Base-by-base conservation (phyloP, 2,888 invertebrate genomes). In the Mesoligia furuncula region DNA sequence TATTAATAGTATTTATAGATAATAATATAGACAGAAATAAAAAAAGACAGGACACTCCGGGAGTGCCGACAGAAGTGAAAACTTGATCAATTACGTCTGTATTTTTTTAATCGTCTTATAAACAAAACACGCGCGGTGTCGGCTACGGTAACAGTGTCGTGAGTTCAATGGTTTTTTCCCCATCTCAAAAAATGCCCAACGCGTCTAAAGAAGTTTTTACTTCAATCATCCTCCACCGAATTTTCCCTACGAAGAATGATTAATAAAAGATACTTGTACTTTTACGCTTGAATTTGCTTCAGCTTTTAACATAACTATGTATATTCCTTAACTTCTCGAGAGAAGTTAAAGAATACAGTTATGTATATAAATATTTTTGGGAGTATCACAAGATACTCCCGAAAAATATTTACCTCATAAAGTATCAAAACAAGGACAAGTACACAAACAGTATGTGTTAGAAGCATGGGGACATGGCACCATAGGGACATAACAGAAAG, bases 401-500 rank as follows among this genome's bases (percentile, higher is more conserved):
- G 45, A 67, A 86, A 80, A 75, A 75, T 83, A 75, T 84, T 86
- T 73, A 79, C 79, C 67, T 75, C 75, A 72, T 75, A 86, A 84
- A 79, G 73, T 86, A 73, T 73, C 27, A 71, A 83, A 83, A 79
- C 79, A 74, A 62, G 70, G 48, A 68, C 39, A 77, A 36, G 77
- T 64, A 68, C 57, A 61, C 64, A 65, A 70, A 70, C 75, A 75
- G 45, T 70, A 59, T 75, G 74, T 72, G 48, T 65, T 36, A 57
- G 15, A 59, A 65, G 39, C 42, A 69, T 57, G 24, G 36, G 36
- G 42, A 17, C 15, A 64, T 54, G 20, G 36, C 27, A 42, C 45
- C 17, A 64, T 75, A 54, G 48, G 31, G 9, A 57, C 66, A 72
- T 73, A 65, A 69, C 79, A 68, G 13, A 84, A 80, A 84, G 78